Conservation (phyloP, 2,888 invertebrate genomes). For the Tyria jacobaeae region DNA sequence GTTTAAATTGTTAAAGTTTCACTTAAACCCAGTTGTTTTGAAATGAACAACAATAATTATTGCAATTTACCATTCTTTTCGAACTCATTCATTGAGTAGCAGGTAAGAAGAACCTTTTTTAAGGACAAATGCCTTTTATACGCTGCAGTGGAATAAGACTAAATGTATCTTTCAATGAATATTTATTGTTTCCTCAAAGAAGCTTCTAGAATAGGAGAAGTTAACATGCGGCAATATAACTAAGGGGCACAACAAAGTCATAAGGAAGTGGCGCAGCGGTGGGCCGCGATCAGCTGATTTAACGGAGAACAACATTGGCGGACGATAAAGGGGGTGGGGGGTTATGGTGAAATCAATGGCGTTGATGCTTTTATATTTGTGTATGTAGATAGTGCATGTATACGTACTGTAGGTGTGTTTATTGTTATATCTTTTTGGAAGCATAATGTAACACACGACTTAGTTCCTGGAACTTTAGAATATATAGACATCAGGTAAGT, state of each 20-base stretch:
- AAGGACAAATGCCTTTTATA: not conserved
- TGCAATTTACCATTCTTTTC: not conserved
- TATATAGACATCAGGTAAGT: not conserved
- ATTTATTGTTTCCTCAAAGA: slow-evolving; percentile 10
- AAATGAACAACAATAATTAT: not conserved
- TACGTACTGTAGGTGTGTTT: not conserved
- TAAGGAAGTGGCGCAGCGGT: slow-evolving; percentile 26
- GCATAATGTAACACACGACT: not conserved
- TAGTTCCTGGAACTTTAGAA: not conserved
- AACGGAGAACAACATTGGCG: slow-evolving; percentile 17
- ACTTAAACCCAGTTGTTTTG: slow-evolving; percentile 6
- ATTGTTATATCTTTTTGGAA: slow-evolving; percentile 8
- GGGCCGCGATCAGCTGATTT: slow-evolving; percentile 52
- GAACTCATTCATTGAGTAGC: not conserved
- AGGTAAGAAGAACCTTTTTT: slow-evolving; percentile 3
- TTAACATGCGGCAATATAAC: slow-evolving; percentile 9
- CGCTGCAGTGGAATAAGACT: not conserved
- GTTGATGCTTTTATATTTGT: slow-evolving; percentile 13
- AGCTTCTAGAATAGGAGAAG: slow-evolving; percentile 1
- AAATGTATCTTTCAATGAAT: slow-evolving; percentile 6
- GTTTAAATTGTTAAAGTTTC: not conserved
- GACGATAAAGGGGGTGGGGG: slow-evolving; percentile 14
- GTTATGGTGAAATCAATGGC: slow-evolving; percentile 23
- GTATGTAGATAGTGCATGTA: not conserved
- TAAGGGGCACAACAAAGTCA: slow-evolving; percentile 26